Percentiles rank a stretch among this genome's conserved stretches.
These are phyloP conservation scores for Sclerurus mexicanus DNA, from an alignment of 2,113 vertebrate species.

Conservation along the genomic window DNA sequence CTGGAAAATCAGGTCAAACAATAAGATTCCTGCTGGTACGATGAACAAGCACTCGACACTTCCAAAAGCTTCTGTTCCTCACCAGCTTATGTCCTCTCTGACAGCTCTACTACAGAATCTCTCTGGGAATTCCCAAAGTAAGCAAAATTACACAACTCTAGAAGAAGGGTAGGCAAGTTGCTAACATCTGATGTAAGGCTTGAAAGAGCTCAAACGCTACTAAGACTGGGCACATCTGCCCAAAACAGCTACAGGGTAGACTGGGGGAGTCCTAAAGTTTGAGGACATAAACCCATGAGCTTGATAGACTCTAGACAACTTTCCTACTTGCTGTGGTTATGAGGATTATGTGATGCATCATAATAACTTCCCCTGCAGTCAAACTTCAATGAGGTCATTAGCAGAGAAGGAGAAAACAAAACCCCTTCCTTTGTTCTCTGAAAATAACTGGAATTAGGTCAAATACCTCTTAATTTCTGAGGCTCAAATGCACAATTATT, in stretches of 20 bases:
- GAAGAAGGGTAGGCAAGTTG: background rate
- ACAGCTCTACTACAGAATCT: background rate
- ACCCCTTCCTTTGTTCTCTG: background rate
- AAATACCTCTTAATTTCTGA: background rate
- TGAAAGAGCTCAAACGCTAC: background rate
- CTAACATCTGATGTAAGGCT: background rate
- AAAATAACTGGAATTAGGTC: slow-evolving; percentile 6
- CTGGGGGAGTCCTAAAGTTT: background rate
- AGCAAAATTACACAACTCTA: background rate
- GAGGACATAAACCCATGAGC: background rate
- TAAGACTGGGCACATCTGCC: background rate
- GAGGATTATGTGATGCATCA: background rate
- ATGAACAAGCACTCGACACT: background rate
- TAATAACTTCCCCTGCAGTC: background rate
- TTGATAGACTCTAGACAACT: background rate
- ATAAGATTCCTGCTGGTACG: background rate
- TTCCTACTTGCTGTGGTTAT: background rate
- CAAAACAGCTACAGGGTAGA: background rate
- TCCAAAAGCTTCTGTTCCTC: background rate
- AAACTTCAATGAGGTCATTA: background rate
- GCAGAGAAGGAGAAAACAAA: background rate
- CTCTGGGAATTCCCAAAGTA: background rate
- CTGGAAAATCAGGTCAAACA: background rate
- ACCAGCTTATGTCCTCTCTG: background rate
- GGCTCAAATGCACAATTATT: background rate